Percentiles rank a stretch among this genome's conserved stretches.
Evolutionary conservation across 1,140 invertebrate species (phyloP).

Genomic region (Drosophila tropicalis): DNA sequence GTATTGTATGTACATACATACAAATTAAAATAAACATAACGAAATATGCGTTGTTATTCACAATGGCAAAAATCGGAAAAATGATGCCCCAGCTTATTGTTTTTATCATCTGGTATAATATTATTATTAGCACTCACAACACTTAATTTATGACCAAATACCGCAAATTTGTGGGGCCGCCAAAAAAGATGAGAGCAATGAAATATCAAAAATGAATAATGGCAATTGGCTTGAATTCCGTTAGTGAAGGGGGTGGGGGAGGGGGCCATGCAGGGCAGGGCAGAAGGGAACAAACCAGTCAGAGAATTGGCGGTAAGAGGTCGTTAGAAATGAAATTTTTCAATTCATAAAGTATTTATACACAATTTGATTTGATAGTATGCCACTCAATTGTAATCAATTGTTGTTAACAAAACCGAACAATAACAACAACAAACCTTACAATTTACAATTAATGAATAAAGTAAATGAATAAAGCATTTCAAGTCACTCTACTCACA

Average conservation of each 20-base stretch:
- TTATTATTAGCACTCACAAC: constrained; percentile 64
- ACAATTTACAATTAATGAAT: constrained; percentile 25
- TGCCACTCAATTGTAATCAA: constrained; percentile 31
- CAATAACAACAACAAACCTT: constrained; percentile 34
- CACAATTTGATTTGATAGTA: neutral
- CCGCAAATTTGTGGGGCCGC: constrained; percentile 1
- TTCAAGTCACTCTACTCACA: constrained; percentile 1
- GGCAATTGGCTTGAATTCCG: neutral
- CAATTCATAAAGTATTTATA: constrained; percentile 5
- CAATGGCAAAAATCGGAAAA: constrained; percentile 30
- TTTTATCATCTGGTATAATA: constrained; percentile 67
- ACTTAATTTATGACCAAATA: constrained; percentile 56
- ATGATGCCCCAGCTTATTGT: constrained; percentile 49
- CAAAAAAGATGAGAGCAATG: constrained; percentile 6
- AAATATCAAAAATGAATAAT: neutral
- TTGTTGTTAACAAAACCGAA: constrained; percentile 61
- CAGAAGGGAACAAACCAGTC: neutral
- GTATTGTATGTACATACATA: neutral
- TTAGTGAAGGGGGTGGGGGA: neutral
- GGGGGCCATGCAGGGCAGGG: neutral
- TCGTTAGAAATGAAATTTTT: neutral
- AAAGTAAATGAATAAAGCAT: constrained; percentile 18
- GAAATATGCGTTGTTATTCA: constrained; percentile 32
- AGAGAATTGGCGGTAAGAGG: too few species aligned
- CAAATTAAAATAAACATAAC: constrained; percentile 50